A percentile compares a stretch with the other conserved stretches of the same genome.
Evolutionary conservation across 2,888 invertebrate species (phyloP).

Genomic region (Sinodicranocentrus sp.): DNA sequence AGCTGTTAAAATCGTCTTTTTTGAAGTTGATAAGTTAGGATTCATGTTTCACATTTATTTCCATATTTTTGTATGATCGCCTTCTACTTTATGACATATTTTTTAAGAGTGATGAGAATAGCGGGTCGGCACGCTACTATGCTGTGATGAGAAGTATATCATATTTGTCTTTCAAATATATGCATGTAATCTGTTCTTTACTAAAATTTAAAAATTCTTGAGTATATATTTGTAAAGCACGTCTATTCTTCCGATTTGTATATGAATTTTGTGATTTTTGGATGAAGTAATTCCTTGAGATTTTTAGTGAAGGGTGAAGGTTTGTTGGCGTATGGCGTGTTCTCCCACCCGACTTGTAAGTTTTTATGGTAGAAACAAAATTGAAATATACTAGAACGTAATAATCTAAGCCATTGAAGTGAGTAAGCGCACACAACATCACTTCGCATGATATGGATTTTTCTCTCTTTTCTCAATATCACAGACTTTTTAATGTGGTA

Average conservation of each 20-base stretch:
- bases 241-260: no score
- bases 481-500: conserved; percentile 51
- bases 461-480: conserved; percentile 16
- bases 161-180: no score
- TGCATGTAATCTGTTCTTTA: no score
- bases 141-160: no score
- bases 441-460: neutral
- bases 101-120: conserved; percentile 64
- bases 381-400: no score
- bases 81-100: conserved; percentile 60
- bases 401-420: no score
- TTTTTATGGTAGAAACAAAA: no score
- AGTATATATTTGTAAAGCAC: no score
- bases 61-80: conserved; percentile 59
- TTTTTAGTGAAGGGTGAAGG: conserved; percentile 63
- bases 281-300: conserved; percentile 55
- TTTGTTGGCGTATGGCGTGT: conserved; percentile 56
- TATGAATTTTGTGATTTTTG: conserved; percentile 50
- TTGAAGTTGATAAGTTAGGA: conserved; percentile 74
- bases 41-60: conserved; percentile 74
- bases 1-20: conserved; percentile 59
- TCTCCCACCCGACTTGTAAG: conserved; percentile 13
- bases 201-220: no score
- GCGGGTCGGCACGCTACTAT: conserved; percentile 56
- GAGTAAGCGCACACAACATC: conserved; percentile 12